Percentiles rank a stretch among this genome's conserved stretches.
phyloP scores from a whole-genome alignment of 2,797 vertebrate genomes.

The Hyperoplus lanceolatus region DNA sequence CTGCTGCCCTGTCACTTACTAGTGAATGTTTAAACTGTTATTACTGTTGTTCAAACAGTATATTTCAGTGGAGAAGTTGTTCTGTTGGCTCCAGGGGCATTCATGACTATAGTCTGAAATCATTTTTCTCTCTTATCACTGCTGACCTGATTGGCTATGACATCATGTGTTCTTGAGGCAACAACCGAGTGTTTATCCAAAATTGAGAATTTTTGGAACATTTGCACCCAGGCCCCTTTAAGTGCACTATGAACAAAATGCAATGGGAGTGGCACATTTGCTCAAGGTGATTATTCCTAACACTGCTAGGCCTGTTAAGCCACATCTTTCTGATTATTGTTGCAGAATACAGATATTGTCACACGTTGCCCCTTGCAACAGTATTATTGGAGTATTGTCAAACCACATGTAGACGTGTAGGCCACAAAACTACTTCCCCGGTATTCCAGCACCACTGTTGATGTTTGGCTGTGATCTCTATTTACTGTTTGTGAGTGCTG shows the following conservation, averaged over 20 bases:
- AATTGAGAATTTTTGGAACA: not conserved
- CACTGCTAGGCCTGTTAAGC: not conserved
- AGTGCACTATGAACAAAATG: not conserved
- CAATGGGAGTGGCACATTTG: not conserved
- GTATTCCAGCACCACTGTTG: constrained; percentile 41
- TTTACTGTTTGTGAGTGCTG: constrained; percentile 64
- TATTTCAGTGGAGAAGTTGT: constrained; percentile 48
- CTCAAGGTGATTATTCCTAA: not conserved
- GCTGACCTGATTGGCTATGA: constrained; percentile 48
- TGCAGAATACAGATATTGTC: constrained; percentile 17
- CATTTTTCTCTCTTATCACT: constrained; percentile 43
- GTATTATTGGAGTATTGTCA: constrained; percentile 21
- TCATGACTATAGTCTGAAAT: constrained; percentile 24
- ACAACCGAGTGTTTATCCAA: constrained; percentile 18
- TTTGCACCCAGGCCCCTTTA: not conserved
- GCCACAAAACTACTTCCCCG: constrained; percentile 60
- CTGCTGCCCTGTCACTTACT: constrained; percentile 40
- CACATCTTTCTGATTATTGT: constrained; percentile 12
- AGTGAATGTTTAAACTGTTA: constrained; percentile 74
- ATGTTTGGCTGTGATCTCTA: constrained; percentile 65
- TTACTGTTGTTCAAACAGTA: constrained; percentile 43
- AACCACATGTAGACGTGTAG: constrained; percentile 43
- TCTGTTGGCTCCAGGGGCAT: constrained; percentile 28
- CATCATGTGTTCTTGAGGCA: constrained; percentile 22
- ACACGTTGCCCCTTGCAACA: constrained; percentile 15